A percentile compares a stretch with the other conserved stretches of the same genome.
These are phyloP conservation scores for Philotrypesis tridentata DNA, from an alignment of 1,140 invertebrate genomes.

Conservation along the genomic window DNA sequence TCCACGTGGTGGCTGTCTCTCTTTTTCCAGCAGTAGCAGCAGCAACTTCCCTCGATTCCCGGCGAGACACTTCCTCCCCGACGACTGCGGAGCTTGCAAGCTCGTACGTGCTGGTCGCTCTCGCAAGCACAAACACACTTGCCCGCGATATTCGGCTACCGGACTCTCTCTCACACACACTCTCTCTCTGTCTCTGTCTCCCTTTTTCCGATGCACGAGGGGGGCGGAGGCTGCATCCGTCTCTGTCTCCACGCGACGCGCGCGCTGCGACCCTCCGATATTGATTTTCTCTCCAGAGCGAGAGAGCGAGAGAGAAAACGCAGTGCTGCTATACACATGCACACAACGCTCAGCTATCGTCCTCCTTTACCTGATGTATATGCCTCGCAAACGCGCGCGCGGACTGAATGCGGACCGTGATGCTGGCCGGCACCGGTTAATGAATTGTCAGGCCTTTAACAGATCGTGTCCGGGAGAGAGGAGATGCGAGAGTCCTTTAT, in stretches of 20 bases:
- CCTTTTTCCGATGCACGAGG: background rate
- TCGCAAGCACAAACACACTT: background rate
- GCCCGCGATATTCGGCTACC: background rate
- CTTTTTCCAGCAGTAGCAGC: background rate
- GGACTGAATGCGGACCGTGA: background rate
- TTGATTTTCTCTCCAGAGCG: slow-evolving; percentile 67
- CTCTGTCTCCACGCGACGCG: slow-evolving; percentile 60
- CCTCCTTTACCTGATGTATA: background rate
- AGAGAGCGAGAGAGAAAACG: slow-evolving; percentile 22
- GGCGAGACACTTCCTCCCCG: background rate
- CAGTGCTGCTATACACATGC: background rate
- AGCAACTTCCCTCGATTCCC: background rate
- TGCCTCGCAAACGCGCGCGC: background rate
- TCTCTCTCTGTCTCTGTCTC: slow-evolving; percentile 24
- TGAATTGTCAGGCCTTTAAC: slow-evolving; percentile 36
- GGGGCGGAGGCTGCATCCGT: background rate
- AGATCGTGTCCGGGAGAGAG: background rate
- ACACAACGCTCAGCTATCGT: background rate
- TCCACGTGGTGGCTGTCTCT: background rate
- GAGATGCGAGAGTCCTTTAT: background rate
- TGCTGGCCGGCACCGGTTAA: background rate
- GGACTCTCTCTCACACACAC: slow-evolving; percentile 3
- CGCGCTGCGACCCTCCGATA: slow-evolving; percentile 68
- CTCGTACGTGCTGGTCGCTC: background rate
- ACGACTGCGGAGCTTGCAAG: background rate